Base-by-base conservation (phyloP, 2,888 invertebrate species). In the Phortica okadai region DNA sequence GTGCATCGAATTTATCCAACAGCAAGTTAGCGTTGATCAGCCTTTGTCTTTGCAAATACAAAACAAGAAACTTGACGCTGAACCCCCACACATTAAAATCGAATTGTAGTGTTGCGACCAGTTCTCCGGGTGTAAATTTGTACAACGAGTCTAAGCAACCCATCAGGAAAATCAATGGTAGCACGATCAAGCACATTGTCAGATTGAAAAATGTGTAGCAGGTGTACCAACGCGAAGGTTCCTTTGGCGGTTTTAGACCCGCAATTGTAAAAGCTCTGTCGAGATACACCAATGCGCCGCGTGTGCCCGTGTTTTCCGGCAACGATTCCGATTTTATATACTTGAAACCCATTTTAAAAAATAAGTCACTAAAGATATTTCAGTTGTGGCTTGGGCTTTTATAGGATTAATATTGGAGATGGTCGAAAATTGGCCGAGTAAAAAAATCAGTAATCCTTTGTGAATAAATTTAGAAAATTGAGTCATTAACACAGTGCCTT, bases 341-440 rank as follows among this genome's bases (percentile, higher is more conserved):
- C 69, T 45, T 70, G 45, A 70, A 70, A 14, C 25, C 11, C 69
- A 70, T 70, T 70, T 44, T 70, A 25, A 21, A 44, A 45, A 66
- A 66, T 66, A 4, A 41, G 4, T 50, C 5, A 50, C 50, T 50
- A 14, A 50, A 14, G 50, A 50, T 50, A 14, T 50, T 8, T 11
- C 50, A 14, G 50, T 2, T 50, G 10, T 50, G 8, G 10, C 50
- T 11, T 11, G 2, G 8, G 50, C 6, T 50, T 50, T 50, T 50
- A 50, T 50, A 50, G 50, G 6, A 3, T 33, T 33, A 33, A 33
- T 5, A 33, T 33, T 33, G 33, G 33, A 33, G 2, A 5, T 33
- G 33, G 33, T 5, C 33, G 4, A 33, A 33, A 33, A 33, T 33
- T 33, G 33, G 33, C 33, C 4, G 33, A 33, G 4, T 33, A 33